phyloP scores from a whole-genome alignment of 35 echinoderm and acorn worm genomes.

The Amphiura filiformis region DNA sequence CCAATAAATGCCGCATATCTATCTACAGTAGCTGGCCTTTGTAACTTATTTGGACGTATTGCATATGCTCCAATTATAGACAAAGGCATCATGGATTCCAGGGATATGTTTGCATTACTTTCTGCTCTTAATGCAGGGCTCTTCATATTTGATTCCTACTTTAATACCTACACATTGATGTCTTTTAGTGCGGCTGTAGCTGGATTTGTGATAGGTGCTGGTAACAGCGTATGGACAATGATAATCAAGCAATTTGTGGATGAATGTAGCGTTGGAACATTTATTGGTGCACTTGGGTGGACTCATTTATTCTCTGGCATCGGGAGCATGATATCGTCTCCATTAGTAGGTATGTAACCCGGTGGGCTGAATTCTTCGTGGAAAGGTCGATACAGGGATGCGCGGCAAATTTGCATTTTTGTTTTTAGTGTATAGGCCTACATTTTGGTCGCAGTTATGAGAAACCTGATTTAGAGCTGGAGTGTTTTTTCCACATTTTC shows the following conservation, averaged over 20 bases:
- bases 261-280: not conserved
- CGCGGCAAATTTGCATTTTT: no score
- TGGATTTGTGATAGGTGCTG: not conserved
- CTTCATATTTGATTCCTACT: not conserved
- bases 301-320: not conserved
- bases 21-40: not conserved
- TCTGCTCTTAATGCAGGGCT: not conserved
- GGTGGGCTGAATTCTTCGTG: no score
- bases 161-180: not conserved
- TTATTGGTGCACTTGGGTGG: not conserved
- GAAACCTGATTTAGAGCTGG: no score
- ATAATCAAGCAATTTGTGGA: not conserved
- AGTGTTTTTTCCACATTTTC: no score
- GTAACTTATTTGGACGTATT: not conserved
- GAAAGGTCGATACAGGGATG: no score
- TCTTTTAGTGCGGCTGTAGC: not conserved
- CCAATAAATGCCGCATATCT: no score
- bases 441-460: no score
- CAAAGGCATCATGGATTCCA: not conserved
- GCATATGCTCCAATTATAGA: not conserved
- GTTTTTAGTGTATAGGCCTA: no score
- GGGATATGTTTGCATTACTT: not conserved
- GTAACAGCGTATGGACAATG: not conserved
- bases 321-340: not conserved
- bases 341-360: not conserved